Evolutionary conservation across 1,140 invertebrate genomes (phyloP), one percentile per base, ranked within the genome.

Genomic region (Platyscapa corneri): DNA sequence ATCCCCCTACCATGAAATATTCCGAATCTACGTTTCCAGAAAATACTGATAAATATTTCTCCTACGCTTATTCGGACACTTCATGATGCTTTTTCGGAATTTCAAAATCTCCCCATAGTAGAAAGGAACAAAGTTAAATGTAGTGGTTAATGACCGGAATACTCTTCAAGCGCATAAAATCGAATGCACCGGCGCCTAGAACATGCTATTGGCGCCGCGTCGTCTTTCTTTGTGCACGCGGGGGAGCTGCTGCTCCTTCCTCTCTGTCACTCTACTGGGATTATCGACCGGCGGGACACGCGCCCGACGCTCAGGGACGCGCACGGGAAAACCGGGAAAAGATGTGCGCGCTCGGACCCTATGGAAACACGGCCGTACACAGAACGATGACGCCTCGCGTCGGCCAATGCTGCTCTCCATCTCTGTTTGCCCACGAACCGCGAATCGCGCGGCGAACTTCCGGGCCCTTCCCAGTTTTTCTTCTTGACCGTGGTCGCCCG

Each of bases 351-450:
- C 64, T 60, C 60, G 83, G 49, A 46, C 32, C 77, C 84, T 85
- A 85, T 81, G 84, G 84, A 80, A 85, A 85, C 77, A 49, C 53
- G 32, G 46, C 37, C 53, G 82, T 84, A 84, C 82, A 84, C 74
- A 70, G 30, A 80, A 32, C 53, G 64, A 49, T 56, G 53, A 27
- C 74, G 42, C 7, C 6, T 32, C 49, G 49, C 49, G 49, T 46
- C 49, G 18, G 16, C 30, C 1, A 10, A 46, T 27, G 20, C 16
- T 6, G 0, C 65, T 70, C 65, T 23, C 32, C 0, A 34, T 53
- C 65, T 67, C 34, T 18, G 27, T n/a, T 16, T 32, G 27, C 23
- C 46, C 8, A 14, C 39, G 37, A 12, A 46, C 5, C 42, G 42
- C 42, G 42, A 46, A 46, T 46, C 42, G 42, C 42, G 42, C 42